These are phyloP conservation scores for Zosterops borbonicus DNA, from an alignment of 2,113 vertebrate genomes.

Conservation along the genomic window DNA sequence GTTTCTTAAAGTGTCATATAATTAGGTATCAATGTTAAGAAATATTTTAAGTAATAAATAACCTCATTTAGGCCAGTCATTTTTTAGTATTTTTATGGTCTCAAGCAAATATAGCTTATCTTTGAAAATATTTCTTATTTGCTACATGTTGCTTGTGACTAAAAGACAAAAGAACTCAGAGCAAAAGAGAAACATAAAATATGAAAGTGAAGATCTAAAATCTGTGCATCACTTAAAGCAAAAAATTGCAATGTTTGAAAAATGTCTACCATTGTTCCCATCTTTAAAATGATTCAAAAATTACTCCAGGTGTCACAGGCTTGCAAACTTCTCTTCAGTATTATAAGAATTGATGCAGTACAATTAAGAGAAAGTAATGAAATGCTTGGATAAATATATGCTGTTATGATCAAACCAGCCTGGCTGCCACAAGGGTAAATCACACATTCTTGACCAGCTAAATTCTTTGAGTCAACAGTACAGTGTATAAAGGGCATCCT, in stretches of 20 bases:
- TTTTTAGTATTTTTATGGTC: background rate
- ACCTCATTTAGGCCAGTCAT: background rate
- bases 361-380: conserved; percentile 3
- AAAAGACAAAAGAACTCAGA: background rate
- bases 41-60: background rate
- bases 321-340: background rate
- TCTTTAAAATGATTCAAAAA: background rate
- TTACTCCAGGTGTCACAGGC: background rate
- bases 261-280: background rate
- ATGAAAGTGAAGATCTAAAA: background rate
- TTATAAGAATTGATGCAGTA: background rate
- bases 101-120: background rate
- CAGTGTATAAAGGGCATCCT: background rate
- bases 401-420: background rate
- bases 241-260: background rate
- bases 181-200: background rate
- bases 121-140: background rate
- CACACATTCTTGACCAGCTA: background rate
- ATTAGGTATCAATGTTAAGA: background rate
- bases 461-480: conserved; percentile 21
- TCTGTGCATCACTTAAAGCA: background rate
- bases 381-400: background rate
- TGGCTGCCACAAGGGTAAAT: background rate
- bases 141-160: background rate
- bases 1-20: background rate